These are phyloP conservation scores for Gyrodactylus bullatarudis DNA, from an alignment of 1,140 invertebrate genomes.

Conservation along the genomic window DNA sequence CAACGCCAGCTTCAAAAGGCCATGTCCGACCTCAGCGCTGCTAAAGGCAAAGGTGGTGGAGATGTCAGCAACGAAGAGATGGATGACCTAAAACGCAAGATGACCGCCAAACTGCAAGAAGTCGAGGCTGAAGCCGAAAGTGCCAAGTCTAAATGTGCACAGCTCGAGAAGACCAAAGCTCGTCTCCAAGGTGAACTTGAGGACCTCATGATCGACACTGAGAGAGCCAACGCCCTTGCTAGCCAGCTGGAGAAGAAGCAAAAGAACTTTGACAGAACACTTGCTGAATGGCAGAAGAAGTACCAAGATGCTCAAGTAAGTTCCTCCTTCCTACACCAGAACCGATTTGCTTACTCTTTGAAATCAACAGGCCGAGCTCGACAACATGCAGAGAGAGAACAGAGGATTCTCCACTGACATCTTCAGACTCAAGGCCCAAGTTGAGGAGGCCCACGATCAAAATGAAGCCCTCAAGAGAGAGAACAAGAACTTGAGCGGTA, in stretches of 20 bases:
- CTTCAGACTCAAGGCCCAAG: slow-evolving; percentile 82
- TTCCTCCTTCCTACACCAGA: no score
- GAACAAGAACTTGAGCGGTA: slow-evolving; percentile 80
- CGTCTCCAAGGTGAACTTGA: slow-evolving; percentile 79
- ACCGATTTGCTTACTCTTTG: no score
- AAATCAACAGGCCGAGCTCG: slow-evolving; percentile 54
- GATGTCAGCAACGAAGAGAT: slow-evolving; percentile 77
- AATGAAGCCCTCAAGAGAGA: slow-evolving; percentile 81
- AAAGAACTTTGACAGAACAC: slow-evolving; percentile 94
- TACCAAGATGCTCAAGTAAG: slow-evolving; percentile 78
- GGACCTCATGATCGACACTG: slow-evolving; percentile 82
- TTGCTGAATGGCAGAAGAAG: slow-evolving; percentile 97
- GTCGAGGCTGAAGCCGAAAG: slow-evolving; percentile 49
- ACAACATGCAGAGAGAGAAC: slow-evolving; percentile 90
- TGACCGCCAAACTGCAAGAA: slow-evolving; percentile 71
- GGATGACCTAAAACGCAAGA: slow-evolving; percentile 83
- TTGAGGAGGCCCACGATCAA: slow-evolving; percentile 77
- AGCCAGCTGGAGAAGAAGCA: slow-evolving; percentile 95
- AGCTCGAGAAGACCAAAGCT: slow-evolving; percentile 83
- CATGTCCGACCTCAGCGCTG: slow-evolving; percentile 52
- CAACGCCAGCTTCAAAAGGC: slow-evolving; percentile 86
- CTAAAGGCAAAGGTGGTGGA: slow-evolving; percentile 85
- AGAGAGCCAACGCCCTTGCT: slow-evolving; percentile 27
- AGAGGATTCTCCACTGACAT: slow-evolving; percentile 94
- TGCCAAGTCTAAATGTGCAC: slow-evolving; percentile 81